phyloP scores from a whole-genome alignment of 2,888 invertebrate genomes.

The Tetanocera ferruginea region DNA sequence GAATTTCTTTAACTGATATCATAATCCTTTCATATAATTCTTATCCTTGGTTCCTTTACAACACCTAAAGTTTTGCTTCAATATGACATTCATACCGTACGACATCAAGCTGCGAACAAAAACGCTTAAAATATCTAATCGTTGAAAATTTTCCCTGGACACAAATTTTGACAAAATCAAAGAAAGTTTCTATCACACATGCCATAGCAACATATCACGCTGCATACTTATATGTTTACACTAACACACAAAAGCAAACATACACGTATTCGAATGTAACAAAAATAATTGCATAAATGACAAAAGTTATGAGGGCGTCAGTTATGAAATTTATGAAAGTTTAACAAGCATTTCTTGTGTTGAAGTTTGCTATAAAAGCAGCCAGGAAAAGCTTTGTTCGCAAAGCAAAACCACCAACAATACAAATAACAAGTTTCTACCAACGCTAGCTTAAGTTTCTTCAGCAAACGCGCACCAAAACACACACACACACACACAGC shows the following conservation, averaged over 20 bases:
- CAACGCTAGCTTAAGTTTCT: neutral
- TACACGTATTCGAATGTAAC: constrained; percentile 1
- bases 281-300: constrained; percentile 35
- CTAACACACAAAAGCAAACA: neutral
- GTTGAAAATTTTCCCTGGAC: constrained; percentile 16
- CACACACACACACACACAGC: too few relatives aligned
- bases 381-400: too few relatives aligned
- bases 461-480: neutral
- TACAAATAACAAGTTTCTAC: neutral
- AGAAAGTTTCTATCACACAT: neutral
- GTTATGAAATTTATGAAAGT: constrained; percentile 23
- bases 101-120: too few relatives aligned
- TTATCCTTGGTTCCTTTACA: too few relatives aligned
- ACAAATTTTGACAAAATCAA: constrained; percentile 4
- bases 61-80: too few relatives aligned
- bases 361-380: neutral
- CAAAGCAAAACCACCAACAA: neutral
- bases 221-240: neutral
- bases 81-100: too few relatives aligned
- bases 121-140: too few relatives aligned
- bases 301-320: constrained; percentile 26
- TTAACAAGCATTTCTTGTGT: neutral
- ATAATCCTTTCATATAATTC: too few relatives aligned
- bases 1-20: too few relatives aligned
- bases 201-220: neutral